Evolutionary conservation across 2,888 invertebrate species (phyloP), one percentile per base, ranked within the genome.

Genomic region (Trachelus stipa): DNA sequence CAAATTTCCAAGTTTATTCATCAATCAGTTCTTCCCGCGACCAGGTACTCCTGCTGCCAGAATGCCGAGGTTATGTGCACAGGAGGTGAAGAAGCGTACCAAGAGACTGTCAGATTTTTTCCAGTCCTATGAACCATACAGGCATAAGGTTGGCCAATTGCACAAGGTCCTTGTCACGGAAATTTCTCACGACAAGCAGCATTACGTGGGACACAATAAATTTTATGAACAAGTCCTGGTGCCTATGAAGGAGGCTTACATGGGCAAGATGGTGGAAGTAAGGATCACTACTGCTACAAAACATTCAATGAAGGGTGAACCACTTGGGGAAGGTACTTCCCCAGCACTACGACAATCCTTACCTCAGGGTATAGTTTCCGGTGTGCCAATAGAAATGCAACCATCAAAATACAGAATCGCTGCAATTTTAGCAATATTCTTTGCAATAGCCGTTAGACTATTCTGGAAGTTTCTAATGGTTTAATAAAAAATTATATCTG

Each of bases 11-110:
- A 96, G 96, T 86, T 93, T 99, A 11, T 99, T 99, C 91, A 99
- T 99, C 87, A 99, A 99, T 92, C 99, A 99, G 92, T 99, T 98
- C 92, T 99, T 96, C 88, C 97, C 99, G 0, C 92, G 99, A 30
- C 98, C 98, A 0, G 99, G 99, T 3, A 99, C 99, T 0, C 98
- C 98, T 0, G 99, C 99, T 0, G 98, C 99, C 0, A 94, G 95
- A 82, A 96, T 99, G 96, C 92, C 93, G 4, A 94, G 96, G 91
- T 95, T 99, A 35, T 96, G 98, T 0, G 93, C 97, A 0, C 95
- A 97, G 89, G 95, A 96, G 89, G 98, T 98, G 0, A 99, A 99
- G 89, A 94, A 94, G 81, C 94, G 99, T 34, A 99, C 99, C 0
- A 98, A 97, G 91, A 92, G 92, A 80, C 92, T 99, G 0, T 97